These are phyloP conservation scores for Pagetopsis macropterus DNA, from an alignment of 2,797 vertebrate species.

Conservation along the genomic window DNA sequence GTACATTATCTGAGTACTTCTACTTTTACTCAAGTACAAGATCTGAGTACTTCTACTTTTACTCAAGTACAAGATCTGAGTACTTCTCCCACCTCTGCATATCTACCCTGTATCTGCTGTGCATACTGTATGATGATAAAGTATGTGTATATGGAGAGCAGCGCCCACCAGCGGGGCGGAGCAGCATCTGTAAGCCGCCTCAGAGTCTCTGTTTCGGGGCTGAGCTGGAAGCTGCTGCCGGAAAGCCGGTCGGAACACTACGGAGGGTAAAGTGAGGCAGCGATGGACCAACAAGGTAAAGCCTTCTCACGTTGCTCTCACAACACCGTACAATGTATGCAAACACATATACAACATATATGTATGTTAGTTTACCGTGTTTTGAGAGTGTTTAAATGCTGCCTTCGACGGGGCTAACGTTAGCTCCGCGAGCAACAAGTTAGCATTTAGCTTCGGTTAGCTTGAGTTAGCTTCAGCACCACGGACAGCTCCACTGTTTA, in stretches of 20 bases:
- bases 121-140: too few relatives aligned
- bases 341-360: not conserved
- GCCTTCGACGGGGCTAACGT: not conserved
- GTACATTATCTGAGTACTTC: too few relatives aligned
- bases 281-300: slow-evolving; percentile 74
- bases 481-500: slow-evolving; percentile 49
- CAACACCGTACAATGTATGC: accelerated
- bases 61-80: too few relatives aligned
- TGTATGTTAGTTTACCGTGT: not conserved
- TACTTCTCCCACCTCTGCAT: too few relatives aligned
- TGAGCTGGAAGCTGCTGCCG: not conserved
- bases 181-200: too few relatives aligned
- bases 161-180: too few relatives aligned
- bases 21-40: too few relatives aligned
- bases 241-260: slow-evolving; percentile 6
- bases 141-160: too few relatives aligned
- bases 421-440: slow-evolving; percentile 62
- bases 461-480: slow-evolving; percentile 67
- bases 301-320: not conserved
- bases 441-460: slow-evolving; percentile 35
- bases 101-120: too few relatives aligned
- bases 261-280: slow-evolving; percentile 36
- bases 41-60: too few relatives aligned
- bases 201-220: too few relatives aligned
- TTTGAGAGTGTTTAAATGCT: not conserved